Evolutionary conservation across 2,888 invertebrate species (phyloP), one percentile per base, ranked within the genome.

Genomic region (Amphimallon solstitiale): DNA sequence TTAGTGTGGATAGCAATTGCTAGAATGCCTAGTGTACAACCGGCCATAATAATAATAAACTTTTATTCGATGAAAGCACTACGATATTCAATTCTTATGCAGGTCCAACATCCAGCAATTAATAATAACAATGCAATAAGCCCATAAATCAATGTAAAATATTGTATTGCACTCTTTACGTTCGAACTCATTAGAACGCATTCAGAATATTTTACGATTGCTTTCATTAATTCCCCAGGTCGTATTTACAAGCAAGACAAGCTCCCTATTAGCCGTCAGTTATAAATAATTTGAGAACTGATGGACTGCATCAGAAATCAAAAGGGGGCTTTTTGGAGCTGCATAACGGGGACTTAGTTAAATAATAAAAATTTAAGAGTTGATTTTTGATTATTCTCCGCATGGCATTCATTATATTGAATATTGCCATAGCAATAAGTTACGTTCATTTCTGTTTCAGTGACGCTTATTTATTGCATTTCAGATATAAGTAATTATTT

Each of bases 41-140:
- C 10, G 17, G 17, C 35, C 10, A 51, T 35, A 34, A 17, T 51
- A 51, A 35, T 35, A 51, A 51, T 51, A 51, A 51, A 51, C 2
- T 14, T 51, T 35, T 51, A 51, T 51, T 35, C 34, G 51, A 51
- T 51, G 35, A 51, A 51, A 35, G 35, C 35, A 10, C n/a, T 17
- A 35, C 15, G 51, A 34, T 17, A 35, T 51, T 35, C 35, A 34
- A 14, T 51, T 51, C 35, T 35, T 6, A 51, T 37, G 51, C 51
- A 51, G 51, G 51, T 37, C 51, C 51, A 51, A 35, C 35, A 17
- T 51, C 23, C 37, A 51, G 23, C 51, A 51, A 51, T 51, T 51
- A 51, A 51, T 51, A 51, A 51, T 34, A 51, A 51, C 51, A 51
- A 51, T 23, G 51, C 51, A 51, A 35, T 51, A 35, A 35, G 51